A percentile compares a stretch with the other conserved stretches of the same genome.
These are phyloP conservation scores for Thyatira batis DNA, from an alignment of 2,888 invertebrate species.

Conservation along the genomic window DNA sequence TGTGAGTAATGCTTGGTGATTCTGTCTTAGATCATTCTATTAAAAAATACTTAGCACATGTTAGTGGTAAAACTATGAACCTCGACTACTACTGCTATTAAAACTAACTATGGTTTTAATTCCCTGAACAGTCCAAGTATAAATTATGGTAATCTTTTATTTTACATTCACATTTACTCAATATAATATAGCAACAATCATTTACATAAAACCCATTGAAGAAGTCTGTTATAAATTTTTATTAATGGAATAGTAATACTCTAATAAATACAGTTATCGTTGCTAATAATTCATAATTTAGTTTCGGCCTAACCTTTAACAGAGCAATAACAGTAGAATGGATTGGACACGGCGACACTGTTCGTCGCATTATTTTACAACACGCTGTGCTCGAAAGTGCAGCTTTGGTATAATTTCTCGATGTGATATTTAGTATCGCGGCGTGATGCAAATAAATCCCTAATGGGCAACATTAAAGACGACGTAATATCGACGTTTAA, in stretches of 20 bases:
- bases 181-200: too few species aligned
- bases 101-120: too few species aligned
- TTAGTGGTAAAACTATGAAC: background rate
- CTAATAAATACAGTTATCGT: background rate
- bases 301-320: slow-evolving; percentile 30
- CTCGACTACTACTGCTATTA: background rate
- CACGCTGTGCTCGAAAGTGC: slow-evolving; percentile 14
- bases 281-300: slow-evolving; percentile 4
- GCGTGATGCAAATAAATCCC: slow-evolving; percentile 38
- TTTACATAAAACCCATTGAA: too few species aligned
- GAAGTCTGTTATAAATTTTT: too few species aligned
- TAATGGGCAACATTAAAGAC: slow-evolving; percentile 43
- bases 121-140: too few species aligned
- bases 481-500: slow-evolving; percentile 30
- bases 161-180: too few species aligned
- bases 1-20: slow-evolving; percentile 1
- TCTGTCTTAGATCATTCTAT: background rate
- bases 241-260: too few species aligned
- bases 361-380: slow-evolving; percentile 27
- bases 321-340: slow-evolving; percentile 15
- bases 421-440: slow-evolving; percentile 38
- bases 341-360: slow-evolving; percentile 33
- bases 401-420: slow-evolving; percentile 27
- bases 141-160: too few species aligned
- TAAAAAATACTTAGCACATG: background rate